A percentile compares a stretch with the other conserved stretches of the same genome.
These are phyloP conservation scores for Otocyon megalotis DNA, from an alignment of 2,113 vertebrate genomes.

Conservation along the genomic window DNA sequence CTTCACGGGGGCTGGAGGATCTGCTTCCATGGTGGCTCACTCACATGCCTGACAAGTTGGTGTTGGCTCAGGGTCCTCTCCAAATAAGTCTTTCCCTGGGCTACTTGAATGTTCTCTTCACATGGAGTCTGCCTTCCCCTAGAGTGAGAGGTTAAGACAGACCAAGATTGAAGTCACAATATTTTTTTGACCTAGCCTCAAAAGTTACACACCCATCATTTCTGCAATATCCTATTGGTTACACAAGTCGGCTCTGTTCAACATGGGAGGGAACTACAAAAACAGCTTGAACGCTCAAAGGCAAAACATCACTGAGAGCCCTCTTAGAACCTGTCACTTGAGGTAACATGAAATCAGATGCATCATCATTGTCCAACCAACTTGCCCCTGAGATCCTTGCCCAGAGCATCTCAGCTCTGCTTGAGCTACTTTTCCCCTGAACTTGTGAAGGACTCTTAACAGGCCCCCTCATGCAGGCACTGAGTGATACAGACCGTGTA, in stretches of 20 bases:
- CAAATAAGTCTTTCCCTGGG: background rate
- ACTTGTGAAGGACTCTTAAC: background rate
- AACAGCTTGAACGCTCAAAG: constrained; percentile 16
- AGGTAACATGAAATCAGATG: background rate
- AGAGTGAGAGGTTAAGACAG: constrained; percentile 11
- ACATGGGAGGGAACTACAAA: background rate
- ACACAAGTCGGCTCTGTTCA: background rate
- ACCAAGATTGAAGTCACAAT: background rate
- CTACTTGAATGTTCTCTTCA: background rate
- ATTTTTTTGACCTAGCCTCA: constrained; percentile 17
- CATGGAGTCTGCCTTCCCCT: background rate
- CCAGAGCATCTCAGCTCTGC: background rate
- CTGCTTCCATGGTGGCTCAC: background rate
- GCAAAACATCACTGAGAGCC: background rate
- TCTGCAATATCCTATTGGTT: background rate
- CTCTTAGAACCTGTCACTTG: background rate
- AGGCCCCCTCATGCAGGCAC: background rate
- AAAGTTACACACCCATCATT: background rate
- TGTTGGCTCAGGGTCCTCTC: background rate
- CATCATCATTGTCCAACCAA: background rate
- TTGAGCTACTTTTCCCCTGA: background rate
- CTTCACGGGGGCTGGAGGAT: background rate
- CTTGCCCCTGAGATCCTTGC: background rate
- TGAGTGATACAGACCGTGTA: background rate
- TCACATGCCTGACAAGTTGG: background rate